Percentiles rank a stretch among this genome's conserved stretches.
These are phyloP conservation scores for Onychostoma macrolepis DNA, from an alignment of 2,113 vertebrate genomes.

Conservation along the genomic window DNA sequence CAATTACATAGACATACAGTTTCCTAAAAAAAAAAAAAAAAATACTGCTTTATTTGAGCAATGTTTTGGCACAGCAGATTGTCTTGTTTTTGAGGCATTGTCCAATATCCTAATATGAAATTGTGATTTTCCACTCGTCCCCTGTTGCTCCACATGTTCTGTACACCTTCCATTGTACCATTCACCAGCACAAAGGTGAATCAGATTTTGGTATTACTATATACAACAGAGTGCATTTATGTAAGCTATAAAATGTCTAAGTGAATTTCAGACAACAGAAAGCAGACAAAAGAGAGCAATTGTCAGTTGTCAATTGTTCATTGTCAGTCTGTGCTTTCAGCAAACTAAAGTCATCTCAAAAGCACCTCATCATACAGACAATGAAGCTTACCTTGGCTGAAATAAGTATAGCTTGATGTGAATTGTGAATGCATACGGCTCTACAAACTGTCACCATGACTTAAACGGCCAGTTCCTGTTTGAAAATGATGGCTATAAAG, in stretches of 20 bases:
- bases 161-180: not conserved
- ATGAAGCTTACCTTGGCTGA: not conserved
- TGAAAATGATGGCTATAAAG: constrained; percentile 18
- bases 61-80: not conserved
- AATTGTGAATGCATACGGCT: not conserved
- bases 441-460: not conserved
- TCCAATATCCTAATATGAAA: not conserved
- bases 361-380: not conserved
- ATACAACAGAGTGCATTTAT: not conserved
- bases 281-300: not conserved
- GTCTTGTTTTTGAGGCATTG: not conserved
- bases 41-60: not conserved
- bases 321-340: not conserved
- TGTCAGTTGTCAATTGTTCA: no score
- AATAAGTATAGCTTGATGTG: constrained; percentile 5
- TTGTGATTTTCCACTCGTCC: not conserved
- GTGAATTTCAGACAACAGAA: not conserved
- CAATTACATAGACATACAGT: not conserved
- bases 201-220: not conserved
- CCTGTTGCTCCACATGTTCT: not conserved
- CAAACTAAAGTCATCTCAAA: not conserved
- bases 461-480: not conserved
- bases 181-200: not conserved
- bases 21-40: not conserved
- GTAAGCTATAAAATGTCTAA: not conserved